Percentiles rank a stretch among this genome's conserved stretches.
phyloP scores from a whole-genome alignment of 2,797 vertebrate genomes.

The Hipposideros larvatus region DNA sequence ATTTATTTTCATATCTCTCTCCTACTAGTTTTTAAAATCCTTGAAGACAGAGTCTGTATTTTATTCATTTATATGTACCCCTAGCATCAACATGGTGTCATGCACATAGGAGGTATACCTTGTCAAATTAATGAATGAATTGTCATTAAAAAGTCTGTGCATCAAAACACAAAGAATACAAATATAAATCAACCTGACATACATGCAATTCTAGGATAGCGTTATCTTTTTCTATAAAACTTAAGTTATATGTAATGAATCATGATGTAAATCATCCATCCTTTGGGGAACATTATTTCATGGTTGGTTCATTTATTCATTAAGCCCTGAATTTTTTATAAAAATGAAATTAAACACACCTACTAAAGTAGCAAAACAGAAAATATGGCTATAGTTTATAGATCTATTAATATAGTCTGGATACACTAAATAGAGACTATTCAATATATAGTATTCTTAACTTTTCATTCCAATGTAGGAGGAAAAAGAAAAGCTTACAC shows the following conservation, averaged over 20 bases:
- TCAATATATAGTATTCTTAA: neutral
- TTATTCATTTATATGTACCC: conserved; percentile 17
- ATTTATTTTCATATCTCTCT: conserved; percentile 59
- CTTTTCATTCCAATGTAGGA: neutral
- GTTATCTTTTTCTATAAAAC: conserved; percentile 37
- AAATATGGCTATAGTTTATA: neutral
- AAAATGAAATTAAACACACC: conserved; percentile 14
- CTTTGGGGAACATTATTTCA: conserved; percentile 35
- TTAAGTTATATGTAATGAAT: conserved; percentile 47
- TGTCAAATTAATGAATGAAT: conserved; percentile 74
- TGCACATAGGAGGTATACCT: neutral
- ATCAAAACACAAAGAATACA: conserved; percentile 67
- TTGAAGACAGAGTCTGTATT: conserved; percentile 20
- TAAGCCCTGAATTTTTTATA: conserved; percentile 39
- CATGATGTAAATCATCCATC: neutral
- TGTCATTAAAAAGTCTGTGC: conserved; percentile 55
- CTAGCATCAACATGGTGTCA: neutral
- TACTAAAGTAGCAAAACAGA: neutral
- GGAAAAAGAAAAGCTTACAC: neutral
- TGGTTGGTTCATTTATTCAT: conserved; percentile 59
- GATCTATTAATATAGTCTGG: neutral
- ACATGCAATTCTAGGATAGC: neutral
- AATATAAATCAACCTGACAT: conserved; percentile 71
- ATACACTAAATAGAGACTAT: neutral
- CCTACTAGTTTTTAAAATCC: conserved; percentile 47